Evolutionary conservation across 1,140 invertebrate genomes (phyloP), one percentile per base, ranked within the genome.

Genomic region (Apolygus lucorum): DNA sequence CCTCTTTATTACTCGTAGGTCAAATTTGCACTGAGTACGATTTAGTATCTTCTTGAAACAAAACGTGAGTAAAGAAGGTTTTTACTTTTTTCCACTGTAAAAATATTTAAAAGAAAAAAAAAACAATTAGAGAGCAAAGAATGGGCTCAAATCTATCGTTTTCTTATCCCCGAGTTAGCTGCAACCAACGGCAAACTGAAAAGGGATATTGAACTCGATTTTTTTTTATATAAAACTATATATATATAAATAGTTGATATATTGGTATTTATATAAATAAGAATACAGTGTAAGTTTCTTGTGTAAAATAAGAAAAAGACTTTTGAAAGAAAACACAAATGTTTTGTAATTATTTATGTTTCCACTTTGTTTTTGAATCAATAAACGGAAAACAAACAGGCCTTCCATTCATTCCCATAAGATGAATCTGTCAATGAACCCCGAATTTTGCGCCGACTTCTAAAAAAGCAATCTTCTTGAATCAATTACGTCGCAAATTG

Each of bases 21-120:
- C 54, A 59, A 59, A 59, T 59, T 59, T 59, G 54, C 54, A 59
- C 54, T 59, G 54, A 59, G 54, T 59, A 59, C 11, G 22, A 59
- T 59, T 59, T 14, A 22, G 11, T 14, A 59, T 22, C 22, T 17
- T 59, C 11, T 14, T 59, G 54, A 59, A 59, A 59, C 54, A 59
- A 59, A 13, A 59, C 11, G 11, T 4, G 22, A 14, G 11, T 59
- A 59, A 59, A 13, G 4, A 22, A 59, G 22, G 2, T 13, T 59
- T 22, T 22, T 59, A 24, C 11, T 59, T 17, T 22, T 59, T 17
- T 59, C 22, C 22, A 21, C 22, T 21, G 22, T 59, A 21, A 59
- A 22, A 59, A 42, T 42, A 42, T 8, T 17, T 42, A 42, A 42
- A 8, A 8, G 4, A 42, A 21, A 4, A 13, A 59, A 59, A 59